Evolutionary conservation across 2,113 vertebrate genomes (phyloP), one percentile per base, ranked within the genome.

Genomic region (Equus quagga): DNA sequence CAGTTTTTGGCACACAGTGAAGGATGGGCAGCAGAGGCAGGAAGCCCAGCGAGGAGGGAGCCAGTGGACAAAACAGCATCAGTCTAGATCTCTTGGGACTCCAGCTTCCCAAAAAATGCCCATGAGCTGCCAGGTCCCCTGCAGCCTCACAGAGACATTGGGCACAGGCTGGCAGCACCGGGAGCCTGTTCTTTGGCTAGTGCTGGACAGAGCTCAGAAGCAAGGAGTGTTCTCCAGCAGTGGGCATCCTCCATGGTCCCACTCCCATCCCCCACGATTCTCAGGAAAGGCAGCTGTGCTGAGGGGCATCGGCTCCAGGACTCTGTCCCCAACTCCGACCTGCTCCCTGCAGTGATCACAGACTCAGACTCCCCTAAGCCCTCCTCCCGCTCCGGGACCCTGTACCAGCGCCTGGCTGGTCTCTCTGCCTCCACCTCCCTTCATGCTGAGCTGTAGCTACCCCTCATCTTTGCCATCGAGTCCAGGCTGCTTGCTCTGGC

Each of bases 231-330:
- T 36, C 80, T 51, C 54, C 8, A 28, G 58, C 21, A 36, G 5
- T 2, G 6, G 28, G 41, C 10, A 4, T 21, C 56, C 41, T 58
- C 56, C 8, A 0, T 26, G 41, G 12, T 9, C 60, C 62, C 11
- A 0, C 11, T 41, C 33, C 83, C 62, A 18, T 24, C 49, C 3
- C 0, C 60, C 14, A 10, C 1, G 1, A 6, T 18, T 91, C 33
- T 92, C 9, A 4, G 44, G 24, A 69, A 31, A n/a, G 33, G 7
- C 6, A 1, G 14, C 82, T 10, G 0, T 65, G 10, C 49, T 8
- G 8, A 31, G 8, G 8, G 21, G 0, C n/a, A 8, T 6, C 0
- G 4, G n/a, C 19, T 21, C n/a, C 19, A 58, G 28, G 36, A 44
- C 46, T 33, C 4, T 6, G 1, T 56, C 80, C 17, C 6, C 3